Conservation (phyloP, 2,888 invertebrate species). For the Argyresthia albistria region DNA sequence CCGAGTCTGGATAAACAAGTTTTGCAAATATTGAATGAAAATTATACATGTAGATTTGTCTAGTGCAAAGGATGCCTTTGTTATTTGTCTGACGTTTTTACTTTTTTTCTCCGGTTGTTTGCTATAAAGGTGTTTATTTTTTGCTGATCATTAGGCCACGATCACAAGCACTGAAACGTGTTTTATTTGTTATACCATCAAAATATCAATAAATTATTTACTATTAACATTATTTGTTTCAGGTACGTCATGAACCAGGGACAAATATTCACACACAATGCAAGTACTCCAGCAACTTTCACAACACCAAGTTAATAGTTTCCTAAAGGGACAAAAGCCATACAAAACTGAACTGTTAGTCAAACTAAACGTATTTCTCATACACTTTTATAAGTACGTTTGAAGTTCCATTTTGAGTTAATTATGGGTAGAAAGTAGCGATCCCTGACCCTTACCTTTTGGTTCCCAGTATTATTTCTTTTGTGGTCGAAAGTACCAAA, state of each 20-base stretch:
- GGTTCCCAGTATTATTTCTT: slow-evolving; percentile 15
- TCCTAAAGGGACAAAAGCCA: not conserved
- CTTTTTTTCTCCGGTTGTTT: no score
- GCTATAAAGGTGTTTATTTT: no score
- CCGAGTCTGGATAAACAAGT: not conserved
- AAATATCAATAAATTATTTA: not conserved
- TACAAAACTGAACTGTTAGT: slow-evolving; percentile 10
- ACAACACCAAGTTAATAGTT: no score
- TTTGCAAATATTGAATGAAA: not conserved
- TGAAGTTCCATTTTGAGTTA: slow-evolving; percentile 49
- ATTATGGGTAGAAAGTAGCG: slow-evolving; percentile 43
- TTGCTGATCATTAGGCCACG: not conserved
- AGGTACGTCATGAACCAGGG: slow-evolving; percentile 3
- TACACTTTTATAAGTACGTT: slow-evolving; percentile 23
- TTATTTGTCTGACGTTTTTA: no score
- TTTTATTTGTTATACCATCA: no score
- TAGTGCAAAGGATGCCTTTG: no score
- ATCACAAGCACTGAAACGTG: not conserved
- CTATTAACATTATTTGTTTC: not conserved
- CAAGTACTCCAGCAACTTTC: not conserved
- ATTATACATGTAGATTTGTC: no score
- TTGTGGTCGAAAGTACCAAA: not conserved
- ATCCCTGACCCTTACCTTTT: slow-evolving; percentile 47
- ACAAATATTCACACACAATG: not conserved
- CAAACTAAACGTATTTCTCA: slow-evolving; percentile 10